Conservation (phyloP, 2,113 vertebrate species). For the Eidolon helvum region DNA sequence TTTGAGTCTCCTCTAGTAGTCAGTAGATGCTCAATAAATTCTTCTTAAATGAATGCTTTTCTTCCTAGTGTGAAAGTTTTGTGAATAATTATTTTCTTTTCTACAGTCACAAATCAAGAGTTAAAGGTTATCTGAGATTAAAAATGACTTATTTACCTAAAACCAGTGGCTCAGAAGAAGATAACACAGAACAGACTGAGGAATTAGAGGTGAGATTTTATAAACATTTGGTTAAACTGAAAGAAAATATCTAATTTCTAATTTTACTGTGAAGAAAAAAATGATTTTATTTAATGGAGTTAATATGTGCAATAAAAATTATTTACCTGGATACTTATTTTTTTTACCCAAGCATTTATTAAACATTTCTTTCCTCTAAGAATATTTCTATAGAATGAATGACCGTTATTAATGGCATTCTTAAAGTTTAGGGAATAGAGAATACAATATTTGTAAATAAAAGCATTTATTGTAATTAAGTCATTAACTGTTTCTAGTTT, state of each 20-base stretch:
- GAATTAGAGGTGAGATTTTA: conserved; percentile 89
- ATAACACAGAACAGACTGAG: conserved; percentile 89
- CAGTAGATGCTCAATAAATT: background rate
- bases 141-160: conserved; percentile 99
- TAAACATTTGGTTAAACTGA: conserved; percentile 42
- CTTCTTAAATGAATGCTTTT: conserved; percentile 24
- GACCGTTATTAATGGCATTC: background rate
- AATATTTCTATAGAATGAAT: background rate
- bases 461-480: background rate
- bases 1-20: background rate
- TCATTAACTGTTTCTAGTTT: background rate
- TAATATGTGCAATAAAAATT: background rate
- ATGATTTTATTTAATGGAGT: background rate
- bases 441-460: background rate
- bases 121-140: conserved; percentile 96
- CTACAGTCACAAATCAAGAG: conserved; percentile 94
- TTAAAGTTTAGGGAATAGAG: background rate
- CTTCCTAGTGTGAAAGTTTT: conserved; percentile 12
- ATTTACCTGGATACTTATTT: conserved; percentile 6
- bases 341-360: background rate
- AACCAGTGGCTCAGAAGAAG: conserved; percentile 89
- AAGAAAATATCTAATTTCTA: background rate
- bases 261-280: conserved; percentile 29
- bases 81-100: conserved; percentile 70
- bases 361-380: background rate